These are phyloP conservation scores for Brachionus sp. DNA, from an alignment of 1,140 invertebrate genomes.

Conservation along the genomic window DNA sequence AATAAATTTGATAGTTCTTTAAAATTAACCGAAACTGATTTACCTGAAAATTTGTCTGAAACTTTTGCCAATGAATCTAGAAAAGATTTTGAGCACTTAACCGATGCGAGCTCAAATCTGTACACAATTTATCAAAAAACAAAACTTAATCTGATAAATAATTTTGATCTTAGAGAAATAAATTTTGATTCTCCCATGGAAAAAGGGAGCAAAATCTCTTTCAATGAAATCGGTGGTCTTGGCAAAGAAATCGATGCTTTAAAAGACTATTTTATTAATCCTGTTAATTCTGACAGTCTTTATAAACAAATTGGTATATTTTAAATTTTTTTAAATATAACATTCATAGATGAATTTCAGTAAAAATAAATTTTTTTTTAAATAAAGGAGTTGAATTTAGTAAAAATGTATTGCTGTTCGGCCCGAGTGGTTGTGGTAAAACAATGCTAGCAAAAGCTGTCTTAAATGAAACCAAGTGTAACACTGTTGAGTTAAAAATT, in stretches of 20 bases:
- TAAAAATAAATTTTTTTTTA: constrained; percentile 61
- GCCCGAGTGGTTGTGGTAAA: constrained; percentile 88
- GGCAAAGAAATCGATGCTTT: constrained; percentile 21
- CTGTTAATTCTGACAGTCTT: background rate
- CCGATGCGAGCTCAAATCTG: background rate
- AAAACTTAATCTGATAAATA: constrained; percentile 17
- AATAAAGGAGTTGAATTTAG: constrained; percentile 90
- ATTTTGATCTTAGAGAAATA: background rate
- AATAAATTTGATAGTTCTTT: background rate
- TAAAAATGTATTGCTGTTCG: constrained; percentile 76
- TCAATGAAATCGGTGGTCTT: constrained; percentile 39
- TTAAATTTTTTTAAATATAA: no score
- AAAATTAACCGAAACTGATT: background rate
- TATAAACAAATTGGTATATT: background rate
- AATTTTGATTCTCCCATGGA: background rate
- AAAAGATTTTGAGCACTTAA: background rate
- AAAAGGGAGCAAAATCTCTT: background rate
- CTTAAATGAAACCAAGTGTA: constrained; percentile 93
- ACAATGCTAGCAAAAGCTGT: constrained; percentile 93
- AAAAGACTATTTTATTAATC: constrained; percentile 33
- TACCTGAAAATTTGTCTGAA: background rate
- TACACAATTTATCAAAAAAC: constrained; percentile 19
- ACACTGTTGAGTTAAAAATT: constrained; percentile 74
- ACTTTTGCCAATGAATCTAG: background rate
- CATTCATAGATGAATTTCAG: background rate